Conservation (phyloP, 2,797 vertebrate genomes). For the Pseudochirops corinnae region DNA sequence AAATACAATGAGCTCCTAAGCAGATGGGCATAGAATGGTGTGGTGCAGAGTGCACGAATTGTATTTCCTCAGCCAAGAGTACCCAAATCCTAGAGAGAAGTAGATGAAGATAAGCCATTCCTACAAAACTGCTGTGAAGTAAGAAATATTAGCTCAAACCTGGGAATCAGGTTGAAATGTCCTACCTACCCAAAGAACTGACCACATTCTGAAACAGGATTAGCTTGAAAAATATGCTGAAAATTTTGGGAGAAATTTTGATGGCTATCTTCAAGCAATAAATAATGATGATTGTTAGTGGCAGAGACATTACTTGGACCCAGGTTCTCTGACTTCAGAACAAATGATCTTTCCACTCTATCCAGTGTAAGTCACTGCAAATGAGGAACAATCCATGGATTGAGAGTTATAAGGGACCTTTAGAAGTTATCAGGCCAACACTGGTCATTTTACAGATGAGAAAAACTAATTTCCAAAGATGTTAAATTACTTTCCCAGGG, state of each 20-base stretch:
- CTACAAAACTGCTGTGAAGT: constrained; percentile 9
- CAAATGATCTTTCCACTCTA: neutral
- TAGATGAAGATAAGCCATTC: constrained; percentile 23
- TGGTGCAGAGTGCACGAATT: neutral
- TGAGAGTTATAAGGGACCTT: neutral
- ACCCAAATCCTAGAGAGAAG: constrained; percentile 19
- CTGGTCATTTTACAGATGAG: neutral
- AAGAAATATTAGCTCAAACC: constrained; percentile 3
- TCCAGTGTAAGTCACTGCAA: neutral
- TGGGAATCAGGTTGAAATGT: neutral
- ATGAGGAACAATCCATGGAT: neutral
- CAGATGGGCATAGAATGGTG: neutral
- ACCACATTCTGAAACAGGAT: neutral
- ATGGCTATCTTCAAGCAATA: neutral
- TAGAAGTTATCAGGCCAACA: neutral
- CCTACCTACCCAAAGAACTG: neutral
- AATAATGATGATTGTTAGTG: neutral
- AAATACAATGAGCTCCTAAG: neutral
- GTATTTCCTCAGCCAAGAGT: constrained; percentile 5
- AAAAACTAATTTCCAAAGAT: neutral
- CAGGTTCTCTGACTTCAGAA: neutral
- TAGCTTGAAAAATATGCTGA: neutral
- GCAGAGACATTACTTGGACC: neutral
- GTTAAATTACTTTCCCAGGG: neutral
- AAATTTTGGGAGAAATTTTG: neutral